Percentiles rank a stretch among this genome's conserved stretches.
Evolutionary conservation across 2,888 invertebrate genomes (phyloP).

Genomic region (Callosobruchus maculatus): DNA sequence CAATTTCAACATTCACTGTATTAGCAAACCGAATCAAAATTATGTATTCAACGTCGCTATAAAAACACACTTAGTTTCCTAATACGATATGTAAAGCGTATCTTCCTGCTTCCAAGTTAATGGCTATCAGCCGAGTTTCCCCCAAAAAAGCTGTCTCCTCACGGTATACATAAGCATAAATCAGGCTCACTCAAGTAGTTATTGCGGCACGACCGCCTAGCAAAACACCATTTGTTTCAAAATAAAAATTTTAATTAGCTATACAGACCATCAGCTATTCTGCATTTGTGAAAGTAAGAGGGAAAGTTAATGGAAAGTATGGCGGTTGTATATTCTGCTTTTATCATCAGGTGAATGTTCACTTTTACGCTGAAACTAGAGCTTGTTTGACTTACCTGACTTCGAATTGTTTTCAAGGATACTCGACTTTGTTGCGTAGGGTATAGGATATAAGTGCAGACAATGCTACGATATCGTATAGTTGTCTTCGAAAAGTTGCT

Average conservation of each 20-base stretch:
- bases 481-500: too few species aligned
- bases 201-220: not conserved
- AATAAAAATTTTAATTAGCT: not conserved
- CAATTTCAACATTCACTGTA: not conserved
- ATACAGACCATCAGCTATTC: constrained; percentile 4
- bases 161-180: not conserved
- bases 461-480: too few species aligned
- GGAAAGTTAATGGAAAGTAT: constrained; percentile 37
- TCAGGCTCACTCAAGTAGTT: not conserved
- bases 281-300: constrained; percentile 37
- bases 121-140: not conserved
- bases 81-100: not conserved
- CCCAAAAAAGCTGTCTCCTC: not conserved
- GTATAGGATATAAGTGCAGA: not conserved
- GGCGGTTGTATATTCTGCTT: constrained; percentile 13
- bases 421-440: not conserved
- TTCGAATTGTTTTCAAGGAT: not conserved
- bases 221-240: not conserved
- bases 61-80: not conserved
- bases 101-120: not conserved
- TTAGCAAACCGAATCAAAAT: not conserved
- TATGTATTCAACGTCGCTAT: not conserved
- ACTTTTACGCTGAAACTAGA: not conserved
- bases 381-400: not conserved
- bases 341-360: not conserved